Evolutionary conservation across 2,797 vertebrate genomes (phyloP).

Genomic region (Babyrousa celebensis): DNA sequence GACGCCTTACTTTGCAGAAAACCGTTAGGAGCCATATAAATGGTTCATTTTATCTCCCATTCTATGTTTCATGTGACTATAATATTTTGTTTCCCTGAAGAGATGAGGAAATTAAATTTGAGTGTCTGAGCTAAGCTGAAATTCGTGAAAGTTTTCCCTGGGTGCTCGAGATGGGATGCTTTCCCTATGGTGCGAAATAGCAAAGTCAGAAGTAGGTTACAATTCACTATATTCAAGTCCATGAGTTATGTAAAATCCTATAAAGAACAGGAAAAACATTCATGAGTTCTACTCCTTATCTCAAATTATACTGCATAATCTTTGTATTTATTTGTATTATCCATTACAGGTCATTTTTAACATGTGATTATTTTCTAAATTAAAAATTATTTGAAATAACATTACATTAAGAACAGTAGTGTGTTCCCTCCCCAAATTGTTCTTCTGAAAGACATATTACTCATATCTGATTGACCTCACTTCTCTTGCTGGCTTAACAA

Average conservation of each 20-base stretch:
- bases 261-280: neutral
- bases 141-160: neutral
- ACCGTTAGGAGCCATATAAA: conserved; percentile 3
- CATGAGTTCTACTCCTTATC: neutral
- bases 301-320: neutral
- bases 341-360: neutral
- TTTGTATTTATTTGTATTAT: neutral
- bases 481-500: neutral
- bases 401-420: neutral
- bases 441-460: neutral
- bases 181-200: conserved; percentile 32
- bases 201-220: neutral
- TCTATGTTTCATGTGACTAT: neutral
- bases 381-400: conserved; percentile 53
- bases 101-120: conserved; percentile 15
- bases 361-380: conserved; percentile 17
- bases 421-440: neutral
- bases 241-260: neutral
- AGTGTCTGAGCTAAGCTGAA: conserved; percentile 27
- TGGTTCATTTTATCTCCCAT: neutral
- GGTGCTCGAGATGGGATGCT: neutral
- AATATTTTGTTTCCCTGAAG: conserved; percentile 9
- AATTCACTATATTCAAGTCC: neutral
- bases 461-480: neutral
- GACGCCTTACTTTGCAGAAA: conserved; percentile 32